Evolutionary conservation across 2,113 vertebrate species (phyloP), one percentile per base, ranked within the genome.

Genomic region (Penelope pileata): DNA sequence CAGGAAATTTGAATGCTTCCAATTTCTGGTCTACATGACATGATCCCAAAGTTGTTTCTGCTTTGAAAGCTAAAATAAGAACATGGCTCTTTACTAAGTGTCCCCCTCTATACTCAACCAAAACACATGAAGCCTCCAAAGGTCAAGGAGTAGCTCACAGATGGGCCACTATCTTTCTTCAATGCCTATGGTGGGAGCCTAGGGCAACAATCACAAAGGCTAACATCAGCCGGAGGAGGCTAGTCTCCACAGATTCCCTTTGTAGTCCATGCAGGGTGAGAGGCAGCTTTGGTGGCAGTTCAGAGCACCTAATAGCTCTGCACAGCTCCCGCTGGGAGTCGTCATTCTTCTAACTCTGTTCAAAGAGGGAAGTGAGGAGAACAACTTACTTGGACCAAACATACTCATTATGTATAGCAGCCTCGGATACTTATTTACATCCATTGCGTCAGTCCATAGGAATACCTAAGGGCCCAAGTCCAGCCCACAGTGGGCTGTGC

Each of bases 221-320:
- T 72, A 60, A 40, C 29, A 79, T 48, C 70, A 92, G 38, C 40
- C 62, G 58, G 30, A 64, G 30, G 85, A 87, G 30, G 43, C 53
- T 73, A 69, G 36, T 83, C 63, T 69, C 74, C 58, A 90, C 82
- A 85, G 24, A 62, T 76, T 73, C 77, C 18, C 53, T 72, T 36
- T 87, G 66, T 56, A 89, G 78, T 64, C 62, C 87, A 4, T 30
- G 40, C 53, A 75, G 43, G 30, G 34, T 60, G 29, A 83, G 27
- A 92, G 23, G 47, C 84, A 87, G 62, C 38, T 91, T 94, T 95
- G 87, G 43, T 51, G 50, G n/a, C 83, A 69, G 77, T 91, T 62
- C 27, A 17, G 8, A 64, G 26, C 18, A 36, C 9, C 26, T 72
- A 56, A 59, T 15, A 84, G 10, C 42, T 83, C 51, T 89, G 38